phyloP scores from a whole-genome alignment of 2,797 vertebrate genomes.

The Microctenopoma stevenorrisi region DNA sequence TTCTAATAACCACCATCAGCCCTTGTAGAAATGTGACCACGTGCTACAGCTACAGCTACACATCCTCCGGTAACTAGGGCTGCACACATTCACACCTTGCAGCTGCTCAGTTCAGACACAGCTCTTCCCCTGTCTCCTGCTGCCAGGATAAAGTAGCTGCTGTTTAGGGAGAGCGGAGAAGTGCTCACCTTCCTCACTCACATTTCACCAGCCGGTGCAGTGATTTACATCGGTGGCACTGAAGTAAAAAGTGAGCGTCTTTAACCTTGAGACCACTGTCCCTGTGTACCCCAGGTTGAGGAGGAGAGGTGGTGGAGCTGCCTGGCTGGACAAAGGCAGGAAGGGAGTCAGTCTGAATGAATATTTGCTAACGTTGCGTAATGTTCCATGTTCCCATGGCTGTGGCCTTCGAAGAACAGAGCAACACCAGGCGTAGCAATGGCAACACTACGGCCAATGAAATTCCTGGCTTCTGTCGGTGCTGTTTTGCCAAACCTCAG shows the following conservation, averaged over 20 bases:
- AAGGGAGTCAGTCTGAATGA: constrained; percentile 84
- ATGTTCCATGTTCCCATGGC: constrained; percentile 80
- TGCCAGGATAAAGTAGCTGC: constrained; percentile 9
- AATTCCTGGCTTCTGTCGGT: constrained; percentile 55
- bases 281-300: constrained; percentile 56
- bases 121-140: neutral
- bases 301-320: constrained; percentile 54
- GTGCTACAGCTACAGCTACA: constrained; percentile 5
- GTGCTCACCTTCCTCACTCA: constrained; percentile 12
- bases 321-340: constrained; percentile 83
- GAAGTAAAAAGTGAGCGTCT: constrained; percentile 25
- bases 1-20: neutral
- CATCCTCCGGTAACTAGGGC: constrained; percentile 8
- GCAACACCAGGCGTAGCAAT: constrained; percentile 65
- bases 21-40: neutral
- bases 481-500: constrained; percentile 63
- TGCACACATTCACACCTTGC: constrained; percentile 2
- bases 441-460: constrained; percentile 40
- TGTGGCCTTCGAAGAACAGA: constrained; percentile 77
- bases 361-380: constrained; percentile 85
- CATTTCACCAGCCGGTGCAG: constrained; percentile 7
- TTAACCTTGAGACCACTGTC: constrained; percentile 38
- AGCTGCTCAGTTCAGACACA: constrained; percentile 17
- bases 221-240: constrained; percentile 28
- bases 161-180: neutral